Base-by-base conservation (phyloP, 1,140 invertebrate species). In the Cryptotermes secundus region DNA sequence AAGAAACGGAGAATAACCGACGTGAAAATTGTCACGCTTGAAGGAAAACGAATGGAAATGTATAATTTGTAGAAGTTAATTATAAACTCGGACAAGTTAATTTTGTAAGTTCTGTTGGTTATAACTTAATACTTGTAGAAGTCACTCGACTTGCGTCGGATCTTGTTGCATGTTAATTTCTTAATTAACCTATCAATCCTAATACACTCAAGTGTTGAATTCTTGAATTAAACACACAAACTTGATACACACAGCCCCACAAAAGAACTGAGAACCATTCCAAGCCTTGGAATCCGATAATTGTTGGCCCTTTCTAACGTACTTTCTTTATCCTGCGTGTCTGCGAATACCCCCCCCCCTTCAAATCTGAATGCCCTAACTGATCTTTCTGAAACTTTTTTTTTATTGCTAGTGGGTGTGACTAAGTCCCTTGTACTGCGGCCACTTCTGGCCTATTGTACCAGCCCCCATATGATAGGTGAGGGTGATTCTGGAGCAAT, bases 131-230 rank as follows among this genome's bases (percentile, higher is more conserved):
- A 31, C 59, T 72, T 72, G 26, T 72, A n/a, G 26, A 72, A 31
- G 59, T 72, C n/a, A 16, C 59, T 7, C 59, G 26, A 26, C 26
- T 72, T 72, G 59, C 7, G 59, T 72, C n/a, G n/a, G 59, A 72
- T 72, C 59, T 72, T 72, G 26, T n/a, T 31, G 59, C 26, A 72
- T 72, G 26, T n/a, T 72, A 72, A 72, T 72, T 72, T 72, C 59
- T 72, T 72, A 72, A 72, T 72, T 72, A 72, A 72, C 59, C 26
- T 72, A 72, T 72, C 59, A 72, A 72, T 72, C 26, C 59, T 72
- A 72, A 72, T 31, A n/a, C 31, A 72, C n/a, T n/a, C 59, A 26
- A 72, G 59, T 72, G 59, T n/a, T 72, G 59, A 72, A 9, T 72
- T 31, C n/a, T 12, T 72, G n/a, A 72, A 72, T 72, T 72, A n/a